Evolutionary conservation across 2,888 invertebrate species (phyloP), one percentile per base, ranked within the genome.

Genomic region (Macrophya annulata): DNA sequence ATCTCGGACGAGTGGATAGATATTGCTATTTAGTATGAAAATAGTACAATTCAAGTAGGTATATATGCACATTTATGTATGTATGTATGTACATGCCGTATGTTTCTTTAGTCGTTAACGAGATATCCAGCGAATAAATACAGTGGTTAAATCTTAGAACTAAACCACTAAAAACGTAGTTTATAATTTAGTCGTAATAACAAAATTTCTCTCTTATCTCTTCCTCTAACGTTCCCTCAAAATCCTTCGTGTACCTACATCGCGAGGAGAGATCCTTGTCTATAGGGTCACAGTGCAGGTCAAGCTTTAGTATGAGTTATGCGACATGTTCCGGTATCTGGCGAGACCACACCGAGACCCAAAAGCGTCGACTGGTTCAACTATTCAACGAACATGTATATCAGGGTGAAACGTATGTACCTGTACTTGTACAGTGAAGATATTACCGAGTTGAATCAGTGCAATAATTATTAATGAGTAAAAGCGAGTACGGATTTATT

Each of bases 1-100:
- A 87, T 74, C 43, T 88, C 86, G 86, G 87, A 87, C 87, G 86
- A 85, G 84, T 85, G 89, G 88, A 89, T 89, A 89, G 89, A 89
- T 90, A 90, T 90, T 90, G 89, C 62, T 45, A 81, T 81, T 81
- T 59, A 43, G 62, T 81, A 62, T 62, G 62, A 59, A 79, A 79
- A 79, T 59, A 79, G 37, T 40, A 55, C n/a, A 59, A 55, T n/a
- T 45, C 0, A 15, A 40, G 15, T 40, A n/a, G 31, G 1, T 31
- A 31, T 31, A 31, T 31, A 31, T 31, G n/a, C n/a, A n/a, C n/a
- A 31, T 31, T 3, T 3, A 31, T 3, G 31, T 31, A n/a, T n/a
- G n/a, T n/a, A n/a, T n/a, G 31, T 31, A 31, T 3, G 31, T 31
- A 1, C 3, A 72, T 31, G n/a, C 31, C 43, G n/a, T 15, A 15